A percentile compares a stretch with the other conserved stretches of the same genome.
Evolutionary conservation across 2,797 vertebrate genomes (phyloP).

Genomic region (Zenarchopterus dispar): DNA sequence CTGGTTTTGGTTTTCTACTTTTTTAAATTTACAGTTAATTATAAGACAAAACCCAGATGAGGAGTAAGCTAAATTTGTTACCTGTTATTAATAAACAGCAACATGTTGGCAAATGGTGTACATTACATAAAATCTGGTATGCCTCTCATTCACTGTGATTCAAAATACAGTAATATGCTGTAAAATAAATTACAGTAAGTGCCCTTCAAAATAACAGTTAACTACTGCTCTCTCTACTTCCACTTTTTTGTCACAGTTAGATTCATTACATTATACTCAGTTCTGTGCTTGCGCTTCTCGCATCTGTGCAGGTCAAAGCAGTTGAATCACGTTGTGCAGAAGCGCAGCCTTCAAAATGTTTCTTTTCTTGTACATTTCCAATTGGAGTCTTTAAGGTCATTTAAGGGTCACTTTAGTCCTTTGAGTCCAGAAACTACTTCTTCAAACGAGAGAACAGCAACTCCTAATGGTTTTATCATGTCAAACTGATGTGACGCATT

Average conservation of each 20-base stretch:
- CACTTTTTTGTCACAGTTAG: too few species aligned
- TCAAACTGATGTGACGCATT: slow-evolving; percentile 71
- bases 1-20: too few species aligned
- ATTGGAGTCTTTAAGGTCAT: slow-evolving; percentile 4
- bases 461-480: slow-evolving; percentile 40
- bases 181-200: background rate
- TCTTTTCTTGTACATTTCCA: slow-evolving; percentile 16
- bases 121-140: too few species aligned
- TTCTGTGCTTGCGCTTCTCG: too few species aligned
- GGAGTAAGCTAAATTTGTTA: too few species aligned
- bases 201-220: too few species aligned
- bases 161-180: background rate
- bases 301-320: background rate
- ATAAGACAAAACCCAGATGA: too few species aligned
- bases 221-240: too few species aligned
- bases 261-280: too few species aligned
- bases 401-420: slow-evolving; percentile 29
- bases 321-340: slow-evolving; percentile 1
- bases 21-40: too few species aligned
- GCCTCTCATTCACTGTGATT: background rate
- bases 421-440: slow-evolving; percentile 47
- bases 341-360: slow-evolving; percentile 8
- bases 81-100: too few species aligned
- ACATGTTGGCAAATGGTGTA: too few species aligned
- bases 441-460: slow-evolving; percentile 23